phyloP scores from a whole-genome alignment of 1,140 invertebrate genomes.

The Papilio helenus region DNA sequence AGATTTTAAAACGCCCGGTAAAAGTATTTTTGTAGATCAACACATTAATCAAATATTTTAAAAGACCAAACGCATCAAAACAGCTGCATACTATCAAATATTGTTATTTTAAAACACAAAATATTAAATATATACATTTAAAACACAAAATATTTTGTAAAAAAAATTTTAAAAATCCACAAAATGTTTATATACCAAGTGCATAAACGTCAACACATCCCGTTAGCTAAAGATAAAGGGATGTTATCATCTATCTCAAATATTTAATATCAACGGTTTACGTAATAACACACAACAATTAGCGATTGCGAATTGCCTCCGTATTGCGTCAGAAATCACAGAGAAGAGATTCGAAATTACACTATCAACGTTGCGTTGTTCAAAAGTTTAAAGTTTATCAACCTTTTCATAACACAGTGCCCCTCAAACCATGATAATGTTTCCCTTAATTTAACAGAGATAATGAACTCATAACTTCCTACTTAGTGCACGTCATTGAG shows the following conservation, averaged over 20 bases:
- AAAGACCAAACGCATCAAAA: too few relatives aligned
- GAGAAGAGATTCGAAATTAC: conserved; percentile 46
- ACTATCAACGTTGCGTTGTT: conserved; percentile 45
- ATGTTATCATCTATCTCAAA: conserved; percentile 14
- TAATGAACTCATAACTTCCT: conserved; percentile 38
- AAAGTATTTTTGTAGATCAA: too few relatives aligned
- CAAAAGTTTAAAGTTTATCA: conserved; percentile 55
- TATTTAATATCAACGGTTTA: background rate
- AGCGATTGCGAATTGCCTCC: conserved; percentile 36
- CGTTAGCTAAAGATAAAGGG: background rate
- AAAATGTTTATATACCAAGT: background rate
- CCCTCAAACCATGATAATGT: conserved; percentile 41
- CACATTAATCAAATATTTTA: too few relatives aligned
- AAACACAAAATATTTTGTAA: too few relatives aligned
- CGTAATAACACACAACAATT: conserved; percentile 8
- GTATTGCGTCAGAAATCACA: conserved; percentile 41
- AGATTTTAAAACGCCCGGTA: too few relatives aligned
- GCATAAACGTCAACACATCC: background rate
- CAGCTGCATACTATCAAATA: too few relatives aligned
- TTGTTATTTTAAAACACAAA: too few relatives aligned
- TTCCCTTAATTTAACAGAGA: conserved; percentile 35
- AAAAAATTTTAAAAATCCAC: too few relatives aligned
- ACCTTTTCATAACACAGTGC: conserved; percentile 45
- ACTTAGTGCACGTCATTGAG: conserved; percentile 28
- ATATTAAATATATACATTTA: too few relatives aligned